phyloP scores from a whole-genome alignment of 2,113 vertebrate species.

The Odontesthes bonariensis region DNA sequence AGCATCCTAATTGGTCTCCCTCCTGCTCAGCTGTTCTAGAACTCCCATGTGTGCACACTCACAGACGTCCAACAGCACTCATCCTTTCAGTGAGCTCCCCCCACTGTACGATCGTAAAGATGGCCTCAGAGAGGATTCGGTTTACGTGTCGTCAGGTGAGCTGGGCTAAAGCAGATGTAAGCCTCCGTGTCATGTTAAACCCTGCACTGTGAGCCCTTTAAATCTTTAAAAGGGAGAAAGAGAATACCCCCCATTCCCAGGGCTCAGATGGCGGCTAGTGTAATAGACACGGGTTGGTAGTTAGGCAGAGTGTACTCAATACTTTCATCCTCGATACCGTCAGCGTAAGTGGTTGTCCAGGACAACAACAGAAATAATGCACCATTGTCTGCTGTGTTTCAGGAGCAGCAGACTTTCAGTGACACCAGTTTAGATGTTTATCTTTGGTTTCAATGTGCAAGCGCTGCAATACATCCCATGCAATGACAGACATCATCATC shows the following conservation, averaged over 20 bases:
- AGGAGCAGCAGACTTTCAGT: constrained; percentile 20
- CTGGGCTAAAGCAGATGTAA: not conserved
- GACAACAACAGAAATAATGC: constrained; percentile 4
- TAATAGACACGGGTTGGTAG: constrained; percentile 54
- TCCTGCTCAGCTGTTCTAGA: constrained; percentile 9
- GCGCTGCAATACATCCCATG: constrained; percentile 1
- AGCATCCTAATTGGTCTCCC: constrained; percentile 67
- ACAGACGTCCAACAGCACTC: not conserved
- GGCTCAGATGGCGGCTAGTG: constrained; percentile 41
- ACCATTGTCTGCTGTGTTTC: not conserved
- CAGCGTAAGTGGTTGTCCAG: constrained; percentile 14
- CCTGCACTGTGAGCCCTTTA: constrained; percentile 27
- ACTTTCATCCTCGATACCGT: constrained; percentile 38
- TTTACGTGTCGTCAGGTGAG: constrained; percentile 33
- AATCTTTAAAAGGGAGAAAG: constrained; percentile 57
- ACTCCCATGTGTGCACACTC: not conserved
- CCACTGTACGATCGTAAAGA: not conserved
- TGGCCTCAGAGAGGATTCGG: not conserved
- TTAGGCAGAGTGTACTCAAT: constrained; percentile 12
- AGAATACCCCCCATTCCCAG: constrained; percentile 40
- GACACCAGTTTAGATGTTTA: constrained; percentile 4
- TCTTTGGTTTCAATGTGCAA: constrained; percentile 29
- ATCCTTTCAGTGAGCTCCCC: not conserved
- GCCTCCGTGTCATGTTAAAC: constrained; percentile 48
- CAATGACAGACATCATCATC: constrained; percentile 36